Evolutionary conservation across 2,888 invertebrate genomes (phyloP), one percentile per base, ranked within the genome.

Genomic region (Conchocele bisecta): DNA sequence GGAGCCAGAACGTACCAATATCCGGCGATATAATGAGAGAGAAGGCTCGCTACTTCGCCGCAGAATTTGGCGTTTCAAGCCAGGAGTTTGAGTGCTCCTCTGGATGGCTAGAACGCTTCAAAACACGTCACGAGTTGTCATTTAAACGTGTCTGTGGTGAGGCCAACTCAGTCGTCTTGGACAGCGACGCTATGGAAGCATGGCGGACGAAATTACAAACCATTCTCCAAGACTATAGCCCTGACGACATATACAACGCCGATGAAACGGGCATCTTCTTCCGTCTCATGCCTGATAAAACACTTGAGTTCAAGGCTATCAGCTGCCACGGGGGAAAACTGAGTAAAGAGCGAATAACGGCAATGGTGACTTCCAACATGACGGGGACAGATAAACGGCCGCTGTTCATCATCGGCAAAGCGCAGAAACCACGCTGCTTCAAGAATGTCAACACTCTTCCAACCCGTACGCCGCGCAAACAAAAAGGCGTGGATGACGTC

Each of bases 401-500:
- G 11, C 48, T 48, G 48, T 20, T 48, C 3, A 31, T 48, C 5
- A 7, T 48, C 3, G 48, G 48, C 5, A 48, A 48, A 17, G 28
- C 5, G 6, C n/a, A 28, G 15, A 24, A 26, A 4, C 48, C 48
- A 7, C 28, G 48, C 2, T 48, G 48, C 17, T 48, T 48, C 28
- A 48, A 48, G 28, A 48, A 48, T 4, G 48, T 48, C 20, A 48
- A 48, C n/a, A n/a, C 28, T 3, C 28, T 4, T n/a, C 28, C 28
- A 13, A 28, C 28, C 3, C n/a, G n/a, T n/a, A n/a, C n/a, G n/a
- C n/a, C n/a, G n/a, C n/a, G 29, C 50, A 29, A 78, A 69, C 58
- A 71, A 42, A 28, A 75, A 75, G 37, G 82, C 74, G 0, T 83
- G 80, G 77, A 83, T 81, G 75, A 73, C 61, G 15, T 44, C 57